Conservation (phyloP, 30 jellyfish, hydroid and myxozoan genomes). For the Morbakka virulenta region DNA sequence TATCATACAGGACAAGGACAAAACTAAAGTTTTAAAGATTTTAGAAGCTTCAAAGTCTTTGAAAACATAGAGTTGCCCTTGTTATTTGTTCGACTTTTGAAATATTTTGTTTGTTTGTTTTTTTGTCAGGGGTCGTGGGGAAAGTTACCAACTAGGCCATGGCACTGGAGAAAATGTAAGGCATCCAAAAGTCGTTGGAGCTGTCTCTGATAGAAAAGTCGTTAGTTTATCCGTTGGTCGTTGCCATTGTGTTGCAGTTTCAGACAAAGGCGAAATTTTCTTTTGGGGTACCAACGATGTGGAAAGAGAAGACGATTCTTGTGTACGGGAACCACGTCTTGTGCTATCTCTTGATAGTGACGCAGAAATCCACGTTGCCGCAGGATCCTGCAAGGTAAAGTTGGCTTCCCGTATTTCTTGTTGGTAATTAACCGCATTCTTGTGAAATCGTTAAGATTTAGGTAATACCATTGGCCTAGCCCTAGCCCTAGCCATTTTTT, state of each 20-base stretch:
- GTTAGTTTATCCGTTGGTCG: constrained; percentile 59
- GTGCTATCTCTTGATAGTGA: background rate
- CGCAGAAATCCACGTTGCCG: background rate
- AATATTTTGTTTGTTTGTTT: no score
- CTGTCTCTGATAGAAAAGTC: constrained; percentile 9
- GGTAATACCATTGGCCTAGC: no score
- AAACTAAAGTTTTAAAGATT: no score
- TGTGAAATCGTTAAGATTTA: no score
- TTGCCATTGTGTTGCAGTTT: constrained; percentile 58
- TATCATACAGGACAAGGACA: no score
- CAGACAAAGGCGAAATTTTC: constrained; percentile 27
- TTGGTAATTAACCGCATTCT: no score
- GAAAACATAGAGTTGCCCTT: no score
- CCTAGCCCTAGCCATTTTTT: no score
- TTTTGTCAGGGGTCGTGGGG: constrained; percentile 64
- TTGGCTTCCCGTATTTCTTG: no score
- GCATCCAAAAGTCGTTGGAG: constrained; percentile 31
- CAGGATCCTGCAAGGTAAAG: background rate
- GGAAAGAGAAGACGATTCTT: constrained; percentile 6
- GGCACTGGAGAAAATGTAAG: constrained; percentile 19
- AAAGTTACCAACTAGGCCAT: constrained; percentile 66
- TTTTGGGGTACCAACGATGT: constrained; percentile 72
- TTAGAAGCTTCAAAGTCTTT: no score
- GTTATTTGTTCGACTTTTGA: no score
- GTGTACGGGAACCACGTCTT: constrained; percentile 30